Conservation (phyloP, 1,140 invertebrate species). For the Mizuhopecten yessoensis region DNA sequence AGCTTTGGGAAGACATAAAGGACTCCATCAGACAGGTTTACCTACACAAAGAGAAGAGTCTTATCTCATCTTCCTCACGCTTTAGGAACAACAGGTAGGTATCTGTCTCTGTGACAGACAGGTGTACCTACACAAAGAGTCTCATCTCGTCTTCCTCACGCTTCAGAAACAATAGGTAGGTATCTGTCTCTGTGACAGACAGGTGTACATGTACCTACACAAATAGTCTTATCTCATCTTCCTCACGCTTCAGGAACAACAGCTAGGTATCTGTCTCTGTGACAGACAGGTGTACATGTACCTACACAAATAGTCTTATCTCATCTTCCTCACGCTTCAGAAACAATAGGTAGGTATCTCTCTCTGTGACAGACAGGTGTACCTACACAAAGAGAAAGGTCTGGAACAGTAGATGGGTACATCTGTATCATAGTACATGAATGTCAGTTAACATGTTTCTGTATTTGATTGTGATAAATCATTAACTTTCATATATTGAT, state of each 20-base stretch:
- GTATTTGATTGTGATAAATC: too few species aligned
- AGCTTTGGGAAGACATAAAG: conserved; percentile 92
- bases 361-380: not conserved
- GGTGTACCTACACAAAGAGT: conserved; percentile 69
- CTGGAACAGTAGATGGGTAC: too few species aligned
- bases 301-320: conserved; percentile 89
- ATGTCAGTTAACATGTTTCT: too few species aligned
- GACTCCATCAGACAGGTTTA: conserved; percentile 90
- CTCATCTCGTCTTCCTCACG: conserved; percentile 54
- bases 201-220: conserved; percentile 84
- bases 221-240: conserved; percentile 88
- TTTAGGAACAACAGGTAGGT: conserved; percentile 72
- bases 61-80: conserved; percentile 79
- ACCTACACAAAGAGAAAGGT: too few species aligned
- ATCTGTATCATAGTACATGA: too few species aligned
- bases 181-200: too few species aligned
- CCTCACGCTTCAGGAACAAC: conserved; percentile 67
- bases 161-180: conserved; percentile 54
- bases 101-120: not conserved
- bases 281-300: conserved; percentile 73
- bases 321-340: conserved; percentile 68
- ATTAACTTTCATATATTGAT: too few species aligned
- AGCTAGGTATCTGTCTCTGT: conserved; percentile 66
- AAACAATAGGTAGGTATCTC: conserved; percentile 63
- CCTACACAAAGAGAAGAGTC: conserved; percentile 88